Base-by-base conservation (phyloP, 2,888 invertebrate species). In the Formica aserva region DNA sequence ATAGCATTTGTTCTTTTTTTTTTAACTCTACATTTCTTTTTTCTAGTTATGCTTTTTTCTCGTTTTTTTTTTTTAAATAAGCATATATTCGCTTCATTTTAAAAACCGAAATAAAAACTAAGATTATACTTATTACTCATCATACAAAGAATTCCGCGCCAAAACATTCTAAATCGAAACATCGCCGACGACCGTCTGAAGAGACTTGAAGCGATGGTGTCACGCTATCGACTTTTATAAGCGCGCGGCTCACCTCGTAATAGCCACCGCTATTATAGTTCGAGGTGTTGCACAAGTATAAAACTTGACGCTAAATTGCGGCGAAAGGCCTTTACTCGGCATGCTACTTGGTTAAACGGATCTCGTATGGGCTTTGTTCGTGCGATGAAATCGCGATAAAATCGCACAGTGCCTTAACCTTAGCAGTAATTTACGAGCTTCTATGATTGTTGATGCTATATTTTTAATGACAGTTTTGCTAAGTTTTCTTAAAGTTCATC, bases 191-290 rank as follows among this genome's bases (percentile, higher is more conserved):
- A 38, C 29, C 48, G 69, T 60, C 67, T 41, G 45, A 69, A 29
- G 65, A 76, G 45, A 84, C 77, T 57, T 69, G 86, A 91, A 89
- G 87, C 90, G 89, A 90, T 89, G 90, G 84, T 91, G 91, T 92
- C 92, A 92, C 92, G 92, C 92, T 89, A 92, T 88, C 89, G 87
- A 80, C 80, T 89, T 86, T 86, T 87, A 87, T 86, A 88, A 90
- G 85, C 86, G 87, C 86, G 84, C 86, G 84, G 76, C 83, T 86
- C 71, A 71, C 77, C 84, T 83, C 77, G 81, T 91, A 92, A 92
- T 89, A 87, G 84, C 85, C 84, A 82, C 67, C 63, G 87, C 85
- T 87, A 92, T 91, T 92, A 92, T 85, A 86, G 57, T 41, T 57
- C 32, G 72, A 72, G 72, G 29, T 81, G 86, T 82, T 71, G 84